Base-by-base conservation (phyloP, 2,888 invertebrate genomes). In the Tetheella fluctuosa region DNA sequence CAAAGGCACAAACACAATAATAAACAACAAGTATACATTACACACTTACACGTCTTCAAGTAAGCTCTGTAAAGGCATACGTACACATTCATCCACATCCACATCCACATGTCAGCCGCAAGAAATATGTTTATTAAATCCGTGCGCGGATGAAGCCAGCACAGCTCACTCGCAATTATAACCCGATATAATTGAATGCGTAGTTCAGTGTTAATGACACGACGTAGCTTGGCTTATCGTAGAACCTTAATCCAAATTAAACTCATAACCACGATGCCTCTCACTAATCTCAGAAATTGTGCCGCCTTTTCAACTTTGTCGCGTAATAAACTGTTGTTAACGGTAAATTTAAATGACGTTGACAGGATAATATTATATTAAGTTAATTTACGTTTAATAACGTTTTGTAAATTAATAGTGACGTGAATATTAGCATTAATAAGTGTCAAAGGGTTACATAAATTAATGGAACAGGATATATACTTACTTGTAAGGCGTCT, bases 321-420 rank as follows among this genome's bases (percentile, higher is more conserved):
- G 34, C 62, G 5, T 63, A 53, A 61, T 60, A 63, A 55, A 55
- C 55, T 37, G 30, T 54, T 55, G 54, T 30, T n/a, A 55, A 59
- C 61, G 63, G 65, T 67, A 67, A 70, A 69, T 66, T 64, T 64
- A 60, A 64, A 67, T 58, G 68, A 59, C 70, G 62, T 62, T 10
- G 48, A 48, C 48, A 10, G 10, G 1, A 48, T 48, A 1, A 48
- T 48, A 2, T 10, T 20, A 10, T 20, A 20, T 10, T 48, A 48
- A 48, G 20, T 48, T 20, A 48, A 48, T 48, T 20, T 7, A 48
- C 17, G 48, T 48, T 10, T 48, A 48, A 48, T 48, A n/a, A 20
- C 48, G 20, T 10, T 48, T 17, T 48, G 3, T 20, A 2, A 48
- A 48, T 48, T 20, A 20, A 48, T 20, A 8, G 8, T 48, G 10